Conservation (phyloP, 2,888 invertebrate genomes). For the Cetonia aurata region DNA sequence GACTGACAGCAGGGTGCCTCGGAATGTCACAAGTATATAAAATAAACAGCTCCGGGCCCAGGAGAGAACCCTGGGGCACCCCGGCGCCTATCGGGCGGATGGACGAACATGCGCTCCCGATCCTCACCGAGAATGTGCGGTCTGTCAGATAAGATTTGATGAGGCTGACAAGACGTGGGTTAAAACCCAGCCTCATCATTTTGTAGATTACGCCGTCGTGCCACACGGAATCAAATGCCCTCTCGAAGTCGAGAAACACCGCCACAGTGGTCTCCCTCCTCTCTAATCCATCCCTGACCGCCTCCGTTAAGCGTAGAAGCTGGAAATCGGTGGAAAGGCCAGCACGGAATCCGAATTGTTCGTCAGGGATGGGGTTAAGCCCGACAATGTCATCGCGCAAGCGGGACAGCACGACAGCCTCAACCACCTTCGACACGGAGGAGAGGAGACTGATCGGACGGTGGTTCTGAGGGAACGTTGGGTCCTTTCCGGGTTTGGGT, state of each 20-base stretch:
- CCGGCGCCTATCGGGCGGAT: not conserved
- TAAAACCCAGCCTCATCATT: not conserved
- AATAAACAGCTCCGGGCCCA: not conserved
- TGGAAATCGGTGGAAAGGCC: not conserved
- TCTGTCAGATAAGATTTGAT: too few species aligned
- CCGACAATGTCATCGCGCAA: not conserved
- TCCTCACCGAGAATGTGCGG: too few species aligned
- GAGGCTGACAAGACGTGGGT: too few species aligned
- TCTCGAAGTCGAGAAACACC: not conserved
- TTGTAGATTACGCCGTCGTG: too few species aligned
- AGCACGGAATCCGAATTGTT: not conserved
- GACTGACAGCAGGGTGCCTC: not conserved
- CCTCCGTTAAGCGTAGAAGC: not conserved
- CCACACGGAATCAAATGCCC: too few species aligned
- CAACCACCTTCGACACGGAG: not conserved
- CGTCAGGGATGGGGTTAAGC: not conserved
- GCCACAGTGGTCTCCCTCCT: not conserved
- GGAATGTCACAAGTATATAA: slow-evolving; percentile 5
- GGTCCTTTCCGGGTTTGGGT: too few species aligned
- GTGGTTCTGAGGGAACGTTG: too few species aligned
- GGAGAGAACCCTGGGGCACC: not conserved
- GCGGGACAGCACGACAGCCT: not conserved
- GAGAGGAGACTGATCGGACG: too few species aligned
- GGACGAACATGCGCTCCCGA: not conserved
- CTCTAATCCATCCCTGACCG: not conserved